These are phyloP conservation scores for Myotis brandtii DNA, from an alignment of 2,113 vertebrate species.

Conservation along the genomic window DNA sequence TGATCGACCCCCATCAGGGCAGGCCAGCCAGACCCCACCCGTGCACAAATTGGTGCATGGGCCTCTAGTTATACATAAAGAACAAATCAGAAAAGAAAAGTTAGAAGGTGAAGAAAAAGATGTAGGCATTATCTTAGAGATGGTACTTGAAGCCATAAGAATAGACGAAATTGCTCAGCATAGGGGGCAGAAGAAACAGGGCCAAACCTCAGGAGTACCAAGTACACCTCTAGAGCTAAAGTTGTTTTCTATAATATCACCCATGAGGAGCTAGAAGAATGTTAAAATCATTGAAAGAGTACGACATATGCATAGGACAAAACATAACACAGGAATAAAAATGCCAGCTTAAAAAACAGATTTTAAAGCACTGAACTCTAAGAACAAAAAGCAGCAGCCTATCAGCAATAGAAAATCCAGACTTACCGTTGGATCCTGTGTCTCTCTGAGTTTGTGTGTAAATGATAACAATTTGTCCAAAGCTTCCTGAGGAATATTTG, in stretches of 20 bases:
- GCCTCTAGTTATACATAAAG: background rate
- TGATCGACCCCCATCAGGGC: no score
- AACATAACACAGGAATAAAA: background rate
- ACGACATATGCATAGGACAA: background rate
- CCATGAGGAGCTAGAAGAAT: background rate
- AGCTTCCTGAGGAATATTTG: conserved; percentile 88
- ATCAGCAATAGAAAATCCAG: background rate
- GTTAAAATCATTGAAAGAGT: conserved; percentile 8
- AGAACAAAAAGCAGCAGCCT: conserved; percentile 25
- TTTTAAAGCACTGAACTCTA: background rate
- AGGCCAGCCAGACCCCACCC: no score
- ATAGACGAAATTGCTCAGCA: background rate
- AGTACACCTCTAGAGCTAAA: background rate
- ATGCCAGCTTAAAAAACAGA: background rate
- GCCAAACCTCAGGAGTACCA: no score
- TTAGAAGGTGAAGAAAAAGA: conserved; percentile 4
- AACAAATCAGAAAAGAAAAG: background rate
- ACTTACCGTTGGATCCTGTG: conserved; percentile 93
- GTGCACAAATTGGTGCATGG: no score
- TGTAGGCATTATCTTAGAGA: background rate
- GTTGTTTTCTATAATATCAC: background rate
- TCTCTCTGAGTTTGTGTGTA: conserved; percentile 92
- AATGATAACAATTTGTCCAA: conserved; percentile 93
- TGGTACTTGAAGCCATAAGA: background rate
- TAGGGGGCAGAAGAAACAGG: background rate